Evolutionary conservation across 2,113 vertebrate genomes (phyloP).

Genomic region (Lycocorax pyrrhopterus): DNA sequence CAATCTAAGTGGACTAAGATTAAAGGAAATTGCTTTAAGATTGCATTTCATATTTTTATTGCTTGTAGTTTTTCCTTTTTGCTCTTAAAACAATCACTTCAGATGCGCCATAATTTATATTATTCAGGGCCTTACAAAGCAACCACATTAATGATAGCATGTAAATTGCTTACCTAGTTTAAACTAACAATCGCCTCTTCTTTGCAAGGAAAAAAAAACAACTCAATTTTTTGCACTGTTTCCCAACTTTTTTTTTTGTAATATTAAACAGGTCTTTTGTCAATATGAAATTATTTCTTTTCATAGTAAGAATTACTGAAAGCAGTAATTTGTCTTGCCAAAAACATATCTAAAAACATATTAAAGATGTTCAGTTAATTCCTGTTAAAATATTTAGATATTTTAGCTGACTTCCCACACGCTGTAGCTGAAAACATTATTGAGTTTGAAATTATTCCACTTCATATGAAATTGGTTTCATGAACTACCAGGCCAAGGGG

Average conservation of each 20-base stretch:
- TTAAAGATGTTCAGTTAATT: neutral
- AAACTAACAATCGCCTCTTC: neutral
- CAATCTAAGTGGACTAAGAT: neutral
- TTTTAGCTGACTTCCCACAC: neutral
- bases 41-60: neutral
- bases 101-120: neutral
- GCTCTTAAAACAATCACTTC: neutral
- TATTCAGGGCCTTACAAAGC: neutral
- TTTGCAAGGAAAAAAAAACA: neutral
- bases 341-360: neutral
- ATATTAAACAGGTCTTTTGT: neutral
- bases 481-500: neutral
- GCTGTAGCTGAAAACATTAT: neutral
- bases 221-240: neutral
- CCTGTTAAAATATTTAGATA: neutral
- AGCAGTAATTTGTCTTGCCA: neutral
- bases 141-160: neutral
- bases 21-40: neutral
- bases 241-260: neutral
- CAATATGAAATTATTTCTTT: neutral
- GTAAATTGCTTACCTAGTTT: neutral
- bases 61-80: neutral
- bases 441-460: neutral
- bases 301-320: neutral
- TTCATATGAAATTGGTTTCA: neutral